These are phyloP conservation scores for Zeugodacus cucurbitae DNA, from an alignment of 1,140 invertebrate species.

Conservation along the genomic window DNA sequence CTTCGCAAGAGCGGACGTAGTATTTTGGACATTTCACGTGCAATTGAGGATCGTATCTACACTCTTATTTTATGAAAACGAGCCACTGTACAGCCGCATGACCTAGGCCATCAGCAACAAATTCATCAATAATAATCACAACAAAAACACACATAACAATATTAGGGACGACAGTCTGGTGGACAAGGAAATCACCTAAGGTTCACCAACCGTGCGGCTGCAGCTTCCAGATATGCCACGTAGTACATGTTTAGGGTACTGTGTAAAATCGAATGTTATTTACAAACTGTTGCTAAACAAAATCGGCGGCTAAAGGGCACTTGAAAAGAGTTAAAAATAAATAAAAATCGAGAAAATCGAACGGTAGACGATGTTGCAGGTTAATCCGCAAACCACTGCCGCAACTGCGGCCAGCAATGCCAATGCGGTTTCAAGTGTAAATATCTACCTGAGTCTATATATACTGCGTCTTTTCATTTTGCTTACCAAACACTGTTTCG, in stretches of 20 bases:
- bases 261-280: neutral
- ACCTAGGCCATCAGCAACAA: neutral
- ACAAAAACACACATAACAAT: neutral
- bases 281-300: neutral
- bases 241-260: no score
- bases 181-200: neutral
- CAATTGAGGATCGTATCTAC: no score
- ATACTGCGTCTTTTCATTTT: neutral
- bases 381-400: neutral
- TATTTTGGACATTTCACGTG: no score
- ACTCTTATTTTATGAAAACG: neutral
- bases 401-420: neutral
- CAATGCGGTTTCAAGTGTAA: neutral
- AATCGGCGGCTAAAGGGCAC: neutral
- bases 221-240: neutral
- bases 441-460: neutral
- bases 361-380: neutral
- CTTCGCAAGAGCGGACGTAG: no score
- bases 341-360: neutral
- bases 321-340: neutral
- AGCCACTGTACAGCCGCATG: neutral
- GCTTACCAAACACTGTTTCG: neutral
- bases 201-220: neutral
- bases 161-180: neutral
- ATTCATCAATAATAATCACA: neutral